phyloP scores from a whole-genome alignment of 2,888 invertebrate species.

The Drosophila picticornis region DNA sequence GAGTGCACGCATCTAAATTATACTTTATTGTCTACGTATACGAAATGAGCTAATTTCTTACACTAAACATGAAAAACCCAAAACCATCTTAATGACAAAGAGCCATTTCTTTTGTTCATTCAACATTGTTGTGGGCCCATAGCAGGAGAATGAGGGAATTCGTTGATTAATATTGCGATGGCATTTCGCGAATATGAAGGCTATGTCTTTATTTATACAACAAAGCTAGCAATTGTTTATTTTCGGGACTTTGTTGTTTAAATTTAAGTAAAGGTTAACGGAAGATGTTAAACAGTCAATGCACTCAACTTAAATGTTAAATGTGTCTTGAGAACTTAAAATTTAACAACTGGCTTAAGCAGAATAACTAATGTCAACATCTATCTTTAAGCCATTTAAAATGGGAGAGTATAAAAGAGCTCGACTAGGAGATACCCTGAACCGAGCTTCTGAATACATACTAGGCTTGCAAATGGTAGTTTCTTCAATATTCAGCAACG shows the following conservation, averaged over 20 bases:
- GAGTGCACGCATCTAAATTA: conserved; percentile 47
- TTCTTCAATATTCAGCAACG: neutral
- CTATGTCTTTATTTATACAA: conserved; percentile 11
- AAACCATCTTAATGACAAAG: conserved; percentile 34
- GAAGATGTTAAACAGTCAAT: neutral
- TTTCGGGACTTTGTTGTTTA: neutral
- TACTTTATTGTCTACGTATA: conserved; percentile 22
- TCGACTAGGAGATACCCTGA: neutral
- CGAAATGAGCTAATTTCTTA: conserved; percentile 66
- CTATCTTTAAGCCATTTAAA: neutral
- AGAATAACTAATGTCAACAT: neutral
- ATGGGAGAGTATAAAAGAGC: neutral
- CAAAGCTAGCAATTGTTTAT: conserved; percentile 8
- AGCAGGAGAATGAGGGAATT: conserved; percentile 6
- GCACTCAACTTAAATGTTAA: conserved; percentile 1
- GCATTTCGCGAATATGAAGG: conserved; percentile 37
- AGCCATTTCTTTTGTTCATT: conserved; percentile 18
- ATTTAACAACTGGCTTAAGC: neutral
- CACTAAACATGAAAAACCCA: conserved; percentile 16
- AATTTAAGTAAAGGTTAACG: conserved; percentile 6
- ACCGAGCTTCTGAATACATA: neutral
- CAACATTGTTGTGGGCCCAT: conserved; percentile 7
- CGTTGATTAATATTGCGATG: conserved; percentile 52
- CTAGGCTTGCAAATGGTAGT: neutral
- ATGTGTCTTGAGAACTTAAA: neutral